These are phyloP conservation scores for Homarus gammarus DNA, from an alignment of 2,888 invertebrate genomes.

Conservation along the genomic window DNA sequence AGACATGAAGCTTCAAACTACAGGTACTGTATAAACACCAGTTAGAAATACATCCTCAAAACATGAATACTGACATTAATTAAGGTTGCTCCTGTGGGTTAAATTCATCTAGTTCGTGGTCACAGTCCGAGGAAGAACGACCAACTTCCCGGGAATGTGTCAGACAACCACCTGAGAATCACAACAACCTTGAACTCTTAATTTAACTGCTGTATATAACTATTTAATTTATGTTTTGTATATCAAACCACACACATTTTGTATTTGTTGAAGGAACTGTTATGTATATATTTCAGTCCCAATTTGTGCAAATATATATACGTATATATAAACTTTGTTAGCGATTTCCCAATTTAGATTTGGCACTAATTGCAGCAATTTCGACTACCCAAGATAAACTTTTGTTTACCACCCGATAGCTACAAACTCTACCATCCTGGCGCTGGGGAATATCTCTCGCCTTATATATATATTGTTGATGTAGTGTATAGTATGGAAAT, in stretches of 20 bases:
- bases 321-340: neutral
- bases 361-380: neutral
- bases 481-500: too few relatives aligned
- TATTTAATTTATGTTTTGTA: neutral
- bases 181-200: conserved; percentile 4
- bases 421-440: too few relatives aligned
- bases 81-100: too few relatives aligned
- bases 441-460: too few relatives aligned
- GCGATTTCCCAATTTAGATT: neutral
- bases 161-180: conserved; percentile 24
- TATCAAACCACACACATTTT: neutral
- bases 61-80: too few relatives aligned
- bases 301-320: neutral
- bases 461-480: too few relatives aligned
- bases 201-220: conserved; percentile 6
- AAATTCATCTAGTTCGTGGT: too few relatives aligned
- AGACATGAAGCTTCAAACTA: too few relatives aligned
- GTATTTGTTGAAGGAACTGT: neutral
- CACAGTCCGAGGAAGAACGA: too few relatives aligned
- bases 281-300: neutral
- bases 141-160: conserved; percentile 30
- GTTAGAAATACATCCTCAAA: too few relatives aligned
- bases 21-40: too few relatives aligned
- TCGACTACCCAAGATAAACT: neutral
- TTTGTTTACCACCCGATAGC: too few relatives aligned